Conservation (phyloP, 2,113 vertebrate species). For the Ictidomys tridecemlineatus region DNA sequence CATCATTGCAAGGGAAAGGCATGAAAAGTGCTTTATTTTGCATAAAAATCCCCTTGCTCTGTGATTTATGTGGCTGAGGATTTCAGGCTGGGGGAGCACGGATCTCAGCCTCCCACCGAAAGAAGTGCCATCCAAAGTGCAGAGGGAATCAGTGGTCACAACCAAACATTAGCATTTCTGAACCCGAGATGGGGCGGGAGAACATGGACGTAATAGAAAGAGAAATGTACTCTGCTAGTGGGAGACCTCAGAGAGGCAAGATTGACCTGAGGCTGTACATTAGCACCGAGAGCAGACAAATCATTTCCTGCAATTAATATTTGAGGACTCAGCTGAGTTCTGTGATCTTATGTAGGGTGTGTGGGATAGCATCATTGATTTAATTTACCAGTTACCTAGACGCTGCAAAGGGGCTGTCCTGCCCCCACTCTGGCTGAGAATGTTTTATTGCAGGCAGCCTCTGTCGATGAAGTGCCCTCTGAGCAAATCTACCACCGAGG, state of each 20-base stretch:
- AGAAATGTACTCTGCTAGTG: slow-evolving; percentile 54
- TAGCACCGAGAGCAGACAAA: not conserved
- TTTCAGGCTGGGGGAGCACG: slow-evolving; percentile 52
- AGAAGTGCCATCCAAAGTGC: slow-evolving; percentile 26
- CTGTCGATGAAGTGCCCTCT: slow-evolving; percentile 50
- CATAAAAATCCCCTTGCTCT: slow-evolving; percentile 81
- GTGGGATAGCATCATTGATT: slow-evolving; percentile 25
- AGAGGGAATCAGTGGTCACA: slow-evolving; percentile 57
- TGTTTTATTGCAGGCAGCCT: not conserved
- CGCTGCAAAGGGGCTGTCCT: not conserved
- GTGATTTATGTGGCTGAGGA: slow-evolving; percentile 66
- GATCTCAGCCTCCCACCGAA: slow-evolving; percentile 1
- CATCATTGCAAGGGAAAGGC: slow-evolving; percentile 81
- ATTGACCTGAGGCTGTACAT: not conserved
- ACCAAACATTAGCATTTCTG: slow-evolving; percentile 54
- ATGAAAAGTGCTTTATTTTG: slow-evolving; percentile 84
- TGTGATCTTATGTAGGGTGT: not conserved
- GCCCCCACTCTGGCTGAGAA: not conserved
- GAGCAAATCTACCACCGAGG: slow-evolving; percentile 30
- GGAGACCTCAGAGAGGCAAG: slow-evolving; percentile 18
- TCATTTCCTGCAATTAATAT: slow-evolving; percentile 68
- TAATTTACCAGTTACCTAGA: slow-evolving; percentile 54
- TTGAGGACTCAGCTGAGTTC: slow-evolving; percentile 34
- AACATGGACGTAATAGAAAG: not conserved
- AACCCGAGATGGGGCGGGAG: not conserved